Conservation (phyloP, 1,140 invertebrate genomes). For the Zeugodacus cucurbitae region DNA sequence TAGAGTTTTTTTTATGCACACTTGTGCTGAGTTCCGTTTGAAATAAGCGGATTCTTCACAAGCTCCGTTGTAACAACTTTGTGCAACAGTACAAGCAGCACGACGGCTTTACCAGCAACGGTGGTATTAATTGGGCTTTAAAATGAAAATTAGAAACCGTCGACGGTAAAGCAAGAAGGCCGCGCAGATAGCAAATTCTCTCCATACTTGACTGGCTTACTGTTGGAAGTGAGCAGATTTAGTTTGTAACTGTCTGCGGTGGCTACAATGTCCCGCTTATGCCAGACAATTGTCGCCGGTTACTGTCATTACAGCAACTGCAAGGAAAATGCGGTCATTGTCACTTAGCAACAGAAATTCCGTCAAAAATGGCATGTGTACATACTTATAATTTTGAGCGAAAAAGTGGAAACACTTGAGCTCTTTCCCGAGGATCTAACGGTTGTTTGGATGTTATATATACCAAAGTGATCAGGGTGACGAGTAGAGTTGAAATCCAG, state of each 20-base stretch:
- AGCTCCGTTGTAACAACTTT: constrained; percentile 18
- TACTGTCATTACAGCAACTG: not conserved
- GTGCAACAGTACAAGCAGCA: not conserved
- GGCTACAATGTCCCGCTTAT: not conserved
- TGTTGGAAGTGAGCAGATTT: not conserved
- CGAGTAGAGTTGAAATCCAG: too few species aligned
- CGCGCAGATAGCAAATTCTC: not conserved
- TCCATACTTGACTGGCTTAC: not conserved
- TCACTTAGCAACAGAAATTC: not conserved
- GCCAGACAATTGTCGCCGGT: not conserved
- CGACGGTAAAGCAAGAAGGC: constrained; percentile 12
- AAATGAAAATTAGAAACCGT: constrained; percentile 19
- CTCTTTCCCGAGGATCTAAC: too few species aligned
- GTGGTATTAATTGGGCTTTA: constrained; percentile 2
- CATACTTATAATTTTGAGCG: not conserved
- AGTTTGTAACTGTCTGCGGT: constrained; percentile 19
- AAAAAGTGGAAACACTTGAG: too few species aligned
- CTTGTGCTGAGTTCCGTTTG: constrained; percentile 28
- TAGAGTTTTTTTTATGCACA: not conserved
- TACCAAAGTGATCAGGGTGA: too few species aligned
- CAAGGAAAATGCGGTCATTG: not conserved
- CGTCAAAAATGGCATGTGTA: not conserved
- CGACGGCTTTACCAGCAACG: not conserved
- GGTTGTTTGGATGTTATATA: too few species aligned
- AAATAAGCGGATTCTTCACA: constrained; percentile 30